A percentile compares a stretch with the other conserved stretches of the same genome.
phyloP scores from a whole-genome alignment of 2,888 invertebrate species.

The Odiellus spinosus region DNA sequence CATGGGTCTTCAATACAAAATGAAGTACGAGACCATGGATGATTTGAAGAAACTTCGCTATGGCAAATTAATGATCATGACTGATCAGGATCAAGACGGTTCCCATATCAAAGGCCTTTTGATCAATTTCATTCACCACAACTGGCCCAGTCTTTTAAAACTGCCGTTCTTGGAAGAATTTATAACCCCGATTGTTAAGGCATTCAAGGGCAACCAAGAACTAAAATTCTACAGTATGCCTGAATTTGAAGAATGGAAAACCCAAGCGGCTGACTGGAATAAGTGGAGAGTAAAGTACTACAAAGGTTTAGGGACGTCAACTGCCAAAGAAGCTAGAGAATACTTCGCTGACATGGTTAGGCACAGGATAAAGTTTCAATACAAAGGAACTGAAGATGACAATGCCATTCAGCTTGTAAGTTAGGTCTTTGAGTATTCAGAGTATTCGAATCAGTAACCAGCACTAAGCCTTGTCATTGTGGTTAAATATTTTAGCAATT shows the following conservation, averaged over 20 bases:
- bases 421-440: background rate
- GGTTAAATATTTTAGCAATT: background rate
- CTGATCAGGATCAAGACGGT: conserved; percentile 95
- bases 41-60: conserved; percentile 82
- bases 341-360: conserved; percentile 91
- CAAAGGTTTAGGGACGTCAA: conserved; percentile 99
- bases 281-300: conserved; percentile 95
- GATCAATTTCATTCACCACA: conserved; percentile 96
- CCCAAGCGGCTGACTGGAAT: conserved; percentile 69
- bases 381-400: conserved; percentile 74
- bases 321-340: conserved; percentile 94
- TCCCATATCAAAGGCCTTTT: conserved; percentile 97
- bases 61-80: conserved; percentile 98
- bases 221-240: conserved; percentile 88
- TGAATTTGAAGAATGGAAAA: conserved; percentile 96
- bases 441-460: background rate
- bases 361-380: conserved; percentile 77
- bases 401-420: conserved; percentile 47
- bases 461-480: background rate
- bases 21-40: conserved; percentile 67
- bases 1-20: conserved; percentile 86
- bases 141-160: conserved; percentile 86
- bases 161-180: conserved; percentile 92
- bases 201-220: conserved; percentile 52
- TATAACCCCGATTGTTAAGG: conserved; percentile 95